Percentiles rank a stretch among this genome's conserved stretches.
Conservation (phyloP, 2,797 vertebrate genomes). For the Otolemur crassicaudatus region DNA sequence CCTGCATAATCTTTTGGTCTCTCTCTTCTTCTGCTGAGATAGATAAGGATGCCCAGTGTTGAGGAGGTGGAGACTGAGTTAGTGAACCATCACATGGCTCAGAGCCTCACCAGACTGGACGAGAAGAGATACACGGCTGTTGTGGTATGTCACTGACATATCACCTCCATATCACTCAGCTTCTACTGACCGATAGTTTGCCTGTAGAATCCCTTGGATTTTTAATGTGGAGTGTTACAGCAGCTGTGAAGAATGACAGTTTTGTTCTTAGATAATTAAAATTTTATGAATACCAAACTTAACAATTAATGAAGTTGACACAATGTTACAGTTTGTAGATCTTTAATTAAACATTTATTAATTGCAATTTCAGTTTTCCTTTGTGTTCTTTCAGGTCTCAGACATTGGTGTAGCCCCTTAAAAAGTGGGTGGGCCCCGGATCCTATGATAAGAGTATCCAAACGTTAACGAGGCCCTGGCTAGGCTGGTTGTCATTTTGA, state of each 20-base stretch:
- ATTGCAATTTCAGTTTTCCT: slow-evolving; percentile 70
- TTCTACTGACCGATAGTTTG: not conserved
- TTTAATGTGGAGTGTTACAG: slow-evolving; percentile 36
- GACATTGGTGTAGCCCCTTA: not conserved
- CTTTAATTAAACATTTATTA: slow-evolving; percentile 77
- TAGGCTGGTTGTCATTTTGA: not conserved
- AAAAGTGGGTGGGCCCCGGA: not conserved
- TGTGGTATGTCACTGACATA: not conserved
- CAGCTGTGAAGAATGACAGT: slow-evolving; percentile 52
- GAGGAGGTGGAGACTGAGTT: not conserved
- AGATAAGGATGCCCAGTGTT: not conserved
- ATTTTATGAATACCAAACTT: slow-evolving; percentile 78
- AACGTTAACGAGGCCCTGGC: not conserved
- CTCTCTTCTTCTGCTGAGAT: not conserved
- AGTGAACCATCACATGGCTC: not conserved
- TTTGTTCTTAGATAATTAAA: slow-evolving; percentile 74
- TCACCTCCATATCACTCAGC: not conserved
- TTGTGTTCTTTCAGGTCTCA: slow-evolving; percentile 50
- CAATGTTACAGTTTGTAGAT: slow-evolving; percentile 64
- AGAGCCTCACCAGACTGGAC: not conserved
- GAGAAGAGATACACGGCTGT: not conserved
- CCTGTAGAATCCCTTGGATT: slow-evolving; percentile 1
- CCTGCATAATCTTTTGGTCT: not conserved
- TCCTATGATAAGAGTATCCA: not conserved
- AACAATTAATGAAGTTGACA: slow-evolving; percentile 78